These are phyloP conservation scores for Diaphora mendica DNA, from an alignment of 2,888 invertebrate species.

Conservation along the genomic window DNA sequence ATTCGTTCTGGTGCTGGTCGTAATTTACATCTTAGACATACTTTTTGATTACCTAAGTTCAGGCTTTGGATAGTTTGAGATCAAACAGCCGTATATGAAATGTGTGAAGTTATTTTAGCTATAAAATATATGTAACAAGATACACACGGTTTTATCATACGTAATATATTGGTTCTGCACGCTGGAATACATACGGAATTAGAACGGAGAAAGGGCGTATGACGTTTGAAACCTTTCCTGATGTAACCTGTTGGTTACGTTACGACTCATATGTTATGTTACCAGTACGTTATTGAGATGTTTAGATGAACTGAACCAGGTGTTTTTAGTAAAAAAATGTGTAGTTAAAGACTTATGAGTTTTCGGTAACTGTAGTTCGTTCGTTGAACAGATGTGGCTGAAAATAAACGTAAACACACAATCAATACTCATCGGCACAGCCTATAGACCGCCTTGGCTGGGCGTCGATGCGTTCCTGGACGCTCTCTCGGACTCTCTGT, in stretches of 20 bases:
- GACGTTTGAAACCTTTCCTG: slow-evolving; percentile 61
- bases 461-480: too few species aligned
- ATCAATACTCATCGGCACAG: too few species aligned
- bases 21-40: too few species aligned
- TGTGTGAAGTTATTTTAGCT: neutral
- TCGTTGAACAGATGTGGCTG: too few species aligned
- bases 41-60: neutral
- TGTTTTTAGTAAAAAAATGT: neutral
- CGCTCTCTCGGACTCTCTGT: too few species aligned
- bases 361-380: neutral
- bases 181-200: slow-evolving; percentile 48
- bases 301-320: neutral
- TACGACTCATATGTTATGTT: slow-evolving; percentile 33
- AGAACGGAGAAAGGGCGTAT: slow-evolving; percentile 67
- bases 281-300: slow-evolving; percentile 25
- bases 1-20: too few species aligned
- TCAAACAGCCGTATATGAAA: neutral
- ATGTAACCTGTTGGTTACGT: slow-evolving; percentile 63
- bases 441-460: too few species aligned
- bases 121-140: neutral
- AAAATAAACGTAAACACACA: too few species aligned
- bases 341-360: neutral
- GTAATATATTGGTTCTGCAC: slow-evolving; percentile 33
- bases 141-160: slow-evolving; percentile 12
- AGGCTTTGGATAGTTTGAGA: neutral